Evolutionary conservation across 2,888 invertebrate species (phyloP).

Genomic region (Scrobipalpa costella): DNA sequence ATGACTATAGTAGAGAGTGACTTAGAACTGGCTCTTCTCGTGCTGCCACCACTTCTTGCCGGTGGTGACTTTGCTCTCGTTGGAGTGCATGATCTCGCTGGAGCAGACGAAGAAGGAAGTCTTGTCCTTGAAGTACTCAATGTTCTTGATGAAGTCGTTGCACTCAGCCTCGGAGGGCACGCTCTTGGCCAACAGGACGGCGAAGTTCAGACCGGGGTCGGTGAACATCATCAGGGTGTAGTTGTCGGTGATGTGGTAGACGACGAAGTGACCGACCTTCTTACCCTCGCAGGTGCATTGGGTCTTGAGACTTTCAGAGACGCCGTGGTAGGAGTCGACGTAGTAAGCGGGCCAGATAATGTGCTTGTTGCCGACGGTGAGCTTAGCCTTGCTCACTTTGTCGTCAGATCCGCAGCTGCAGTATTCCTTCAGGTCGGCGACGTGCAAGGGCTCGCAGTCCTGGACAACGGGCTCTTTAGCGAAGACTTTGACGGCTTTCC

Average conservation of each 20-base stretch:
- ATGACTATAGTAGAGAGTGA: too few species aligned
- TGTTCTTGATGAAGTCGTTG: slow-evolving; percentile 4
- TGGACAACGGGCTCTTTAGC: not conserved
- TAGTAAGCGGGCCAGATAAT: not conserved
- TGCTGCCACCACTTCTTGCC: slow-evolving; percentile 11
- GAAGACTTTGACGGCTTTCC: not conserved
- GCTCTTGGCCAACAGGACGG: not conserved
- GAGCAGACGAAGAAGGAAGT: slow-evolving; percentile 10
- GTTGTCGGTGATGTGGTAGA: slow-evolving; percentile 4
- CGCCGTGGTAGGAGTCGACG: slow-evolving; percentile 1
- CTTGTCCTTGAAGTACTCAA: slow-evolving; percentile 13
- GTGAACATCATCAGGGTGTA: slow-evolving; percentile 1
- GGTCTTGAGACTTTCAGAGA: not conserved
- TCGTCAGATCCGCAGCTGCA: slow-evolving; percentile 3
- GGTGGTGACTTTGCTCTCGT: not conserved
- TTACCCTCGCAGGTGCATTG: not conserved
- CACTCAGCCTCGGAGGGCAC: not conserved
- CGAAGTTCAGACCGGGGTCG: not conserved
- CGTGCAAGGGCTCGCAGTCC: not conserved
- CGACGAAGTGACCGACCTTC: not conserved
- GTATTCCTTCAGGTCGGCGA: not conserved
- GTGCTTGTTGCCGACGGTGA: not conserved
- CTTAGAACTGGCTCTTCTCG: slow-evolving; percentile 8
- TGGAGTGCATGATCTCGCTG: slow-evolving; percentile 3
- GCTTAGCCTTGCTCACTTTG: not conserved